phyloP scores from a whole-genome alignment of 2,113 vertebrate genomes.

The Cathartes aura region DNA sequence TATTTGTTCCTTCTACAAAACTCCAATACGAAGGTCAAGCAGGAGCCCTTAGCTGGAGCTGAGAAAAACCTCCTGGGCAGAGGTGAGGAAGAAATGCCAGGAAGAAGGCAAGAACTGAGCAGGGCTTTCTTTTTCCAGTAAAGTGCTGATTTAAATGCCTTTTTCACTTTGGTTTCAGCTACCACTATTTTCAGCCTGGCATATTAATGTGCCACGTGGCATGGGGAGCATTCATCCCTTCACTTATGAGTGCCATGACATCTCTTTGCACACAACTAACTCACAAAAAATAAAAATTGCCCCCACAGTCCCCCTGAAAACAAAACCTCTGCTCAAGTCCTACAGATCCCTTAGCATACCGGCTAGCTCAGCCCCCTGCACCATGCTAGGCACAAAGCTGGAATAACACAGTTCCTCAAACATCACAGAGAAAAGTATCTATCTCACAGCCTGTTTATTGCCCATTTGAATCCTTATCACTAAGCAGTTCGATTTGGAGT shows the following conservation, averaged over 20 bases:
- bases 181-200: background rate
- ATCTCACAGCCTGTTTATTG: conserved; percentile 20
- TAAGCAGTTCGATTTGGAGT: background rate
- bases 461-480: conserved; percentile 33
- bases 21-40: background rate
- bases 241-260: background rate
- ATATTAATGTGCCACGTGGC: rapidly evolving
- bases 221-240: background rate
- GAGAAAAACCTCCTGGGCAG: background rate
- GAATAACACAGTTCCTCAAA: background rate
- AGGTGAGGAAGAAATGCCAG: background rate
- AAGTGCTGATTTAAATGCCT: background rate
- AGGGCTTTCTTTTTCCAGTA: background rate
- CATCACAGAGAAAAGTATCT: background rate
- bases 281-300: background rate
- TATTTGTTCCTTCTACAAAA: background rate
- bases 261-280: background rate
- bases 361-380: background rate
- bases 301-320: background rate
- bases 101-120: background rate
- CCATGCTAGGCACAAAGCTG: background rate
- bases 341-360: background rate
- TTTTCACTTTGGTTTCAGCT: background rate
- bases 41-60: background rate
- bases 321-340: background rate